A percentile compares a stretch with the other conserved stretches of the same genome.
Evolutionary conservation across 2,113 vertebrate genomes (phyloP).

Genomic region (Crotalus viridis): DNA sequence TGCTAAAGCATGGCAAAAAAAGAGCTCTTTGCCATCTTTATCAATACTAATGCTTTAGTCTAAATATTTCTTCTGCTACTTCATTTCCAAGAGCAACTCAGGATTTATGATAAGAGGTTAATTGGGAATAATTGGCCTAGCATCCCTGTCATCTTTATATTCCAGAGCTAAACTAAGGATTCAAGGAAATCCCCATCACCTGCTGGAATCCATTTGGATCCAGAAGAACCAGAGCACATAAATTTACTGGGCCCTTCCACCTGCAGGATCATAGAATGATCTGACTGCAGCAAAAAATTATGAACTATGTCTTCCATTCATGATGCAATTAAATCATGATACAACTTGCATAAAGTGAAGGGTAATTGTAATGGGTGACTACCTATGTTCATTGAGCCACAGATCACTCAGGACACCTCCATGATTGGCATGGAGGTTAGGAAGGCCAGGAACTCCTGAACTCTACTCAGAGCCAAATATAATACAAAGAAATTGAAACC

Average conservation of each 20-base stretch:
- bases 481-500: neutral
- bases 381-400: neutral
- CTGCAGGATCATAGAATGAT: neutral
- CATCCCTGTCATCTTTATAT: neutral
- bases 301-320: neutral
- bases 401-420: neutral
- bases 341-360: neutral
- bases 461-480: neutral
- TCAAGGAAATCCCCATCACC: neutral
- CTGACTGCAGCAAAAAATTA: neutral
- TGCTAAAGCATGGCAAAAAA: neutral
- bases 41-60: neutral
- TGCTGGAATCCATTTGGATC: neutral
- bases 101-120: neutral
- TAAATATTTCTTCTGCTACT: neutral
- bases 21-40: neutral
- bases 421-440: neutral
- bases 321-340: neutral
- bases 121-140: neutral
- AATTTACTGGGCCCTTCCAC: neutral
- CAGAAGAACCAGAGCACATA: neutral
- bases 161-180: neutral
- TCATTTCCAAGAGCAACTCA: neutral
- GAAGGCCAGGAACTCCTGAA: neutral
- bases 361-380: neutral